Percentiles rank a stretch among this genome's conserved stretches.
Conservation (phyloP, 2,888 invertebrate species). For the Amorpha juglandis region DNA sequence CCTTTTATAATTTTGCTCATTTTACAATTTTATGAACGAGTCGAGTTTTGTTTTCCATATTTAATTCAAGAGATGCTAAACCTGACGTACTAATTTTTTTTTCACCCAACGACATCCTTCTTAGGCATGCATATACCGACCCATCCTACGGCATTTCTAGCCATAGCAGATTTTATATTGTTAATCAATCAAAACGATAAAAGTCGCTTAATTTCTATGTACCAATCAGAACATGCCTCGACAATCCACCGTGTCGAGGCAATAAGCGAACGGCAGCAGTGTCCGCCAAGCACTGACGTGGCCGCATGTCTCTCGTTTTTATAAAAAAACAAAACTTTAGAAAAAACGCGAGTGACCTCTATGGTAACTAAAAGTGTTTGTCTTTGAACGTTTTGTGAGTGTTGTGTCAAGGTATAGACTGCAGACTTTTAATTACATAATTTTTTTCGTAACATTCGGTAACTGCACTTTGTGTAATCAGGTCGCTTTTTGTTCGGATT, state of each 20-base stretch:
- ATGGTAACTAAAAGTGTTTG: slow-evolving; percentile 34
- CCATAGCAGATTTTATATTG: too few relatives aligned
- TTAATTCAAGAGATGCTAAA: too few relatives aligned
- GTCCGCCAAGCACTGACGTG: slow-evolving; percentile 26
- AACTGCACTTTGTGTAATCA: slow-evolving; percentile 22
- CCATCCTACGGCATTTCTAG: too few relatives aligned
- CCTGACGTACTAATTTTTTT: too few relatives aligned
- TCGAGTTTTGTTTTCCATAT: too few relatives aligned
- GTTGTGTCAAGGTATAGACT: slow-evolving; percentile 24
- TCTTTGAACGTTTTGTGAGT: slow-evolving; percentile 23
- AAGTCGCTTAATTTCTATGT: slow-evolving; percentile 22
- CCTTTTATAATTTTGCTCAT: too few relatives aligned
- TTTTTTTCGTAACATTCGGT: slow-evolving; percentile 24
- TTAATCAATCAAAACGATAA: not conserved
- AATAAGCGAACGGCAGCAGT: slow-evolving; percentile 34
- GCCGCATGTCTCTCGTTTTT: slow-evolving; percentile 28
- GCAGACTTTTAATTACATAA: slow-evolving; percentile 21
- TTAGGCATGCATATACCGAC: too few relatives aligned
- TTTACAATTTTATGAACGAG: too few relatives aligned
- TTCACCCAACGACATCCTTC: too few relatives aligned
- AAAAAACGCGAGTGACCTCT: slow-evolving; percentile 36
- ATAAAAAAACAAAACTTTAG: slow-evolving; percentile 25
- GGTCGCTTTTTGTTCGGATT: slow-evolving; percentile 24
- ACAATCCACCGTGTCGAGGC: slow-evolving; percentile 27
- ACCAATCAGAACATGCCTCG: slow-evolving; percentile 33